These are phyloP conservation scores for Sinocyclocheilus grahami DNA, from an alignment of 2,113 vertebrate genomes.

Conservation along the genomic window DNA sequence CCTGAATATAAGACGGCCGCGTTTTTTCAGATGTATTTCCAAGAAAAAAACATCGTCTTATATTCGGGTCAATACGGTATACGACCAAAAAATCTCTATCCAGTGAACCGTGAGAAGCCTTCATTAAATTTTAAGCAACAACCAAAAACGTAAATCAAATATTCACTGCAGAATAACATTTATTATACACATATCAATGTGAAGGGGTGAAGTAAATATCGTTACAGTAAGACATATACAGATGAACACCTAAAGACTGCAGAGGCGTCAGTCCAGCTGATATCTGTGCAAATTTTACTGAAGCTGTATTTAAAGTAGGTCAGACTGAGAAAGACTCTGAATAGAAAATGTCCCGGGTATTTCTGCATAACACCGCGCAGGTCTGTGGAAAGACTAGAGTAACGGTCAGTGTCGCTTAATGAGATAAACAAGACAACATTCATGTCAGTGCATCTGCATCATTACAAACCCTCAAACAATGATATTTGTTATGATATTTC, in stretches of 20 bases:
- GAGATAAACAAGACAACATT: neutral
- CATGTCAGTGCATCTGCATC: neutral
- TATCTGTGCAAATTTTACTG: constrained; percentile 28
- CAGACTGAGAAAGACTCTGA: constrained; percentile 36
- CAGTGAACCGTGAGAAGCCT: neutral
- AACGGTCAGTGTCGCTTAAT: too few species aligned
- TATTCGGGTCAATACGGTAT: too few species aligned
- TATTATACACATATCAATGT: neutral
- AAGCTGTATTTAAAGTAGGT: constrained; percentile 48
- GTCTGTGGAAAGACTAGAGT: neutral
- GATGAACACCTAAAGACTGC: neutral
- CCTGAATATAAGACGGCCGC: too few species aligned
- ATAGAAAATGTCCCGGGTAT: constrained; percentile 2
- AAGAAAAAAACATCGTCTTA: too few species aligned
- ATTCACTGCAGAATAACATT: neutral
- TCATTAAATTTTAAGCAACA: neutral
- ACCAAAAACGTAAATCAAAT: neutral
- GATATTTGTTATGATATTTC: neutral
- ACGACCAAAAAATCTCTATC: neutral
- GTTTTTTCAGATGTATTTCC: too few species aligned
- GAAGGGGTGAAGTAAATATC: too few species aligned
- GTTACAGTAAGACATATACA: neutral
- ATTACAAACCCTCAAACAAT: neutral
- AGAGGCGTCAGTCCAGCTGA: neutral
- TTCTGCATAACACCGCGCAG: neutral